phyloP scores from a whole-genome alignment of 2,113 vertebrate species.

The Serinus canaria region DNA sequence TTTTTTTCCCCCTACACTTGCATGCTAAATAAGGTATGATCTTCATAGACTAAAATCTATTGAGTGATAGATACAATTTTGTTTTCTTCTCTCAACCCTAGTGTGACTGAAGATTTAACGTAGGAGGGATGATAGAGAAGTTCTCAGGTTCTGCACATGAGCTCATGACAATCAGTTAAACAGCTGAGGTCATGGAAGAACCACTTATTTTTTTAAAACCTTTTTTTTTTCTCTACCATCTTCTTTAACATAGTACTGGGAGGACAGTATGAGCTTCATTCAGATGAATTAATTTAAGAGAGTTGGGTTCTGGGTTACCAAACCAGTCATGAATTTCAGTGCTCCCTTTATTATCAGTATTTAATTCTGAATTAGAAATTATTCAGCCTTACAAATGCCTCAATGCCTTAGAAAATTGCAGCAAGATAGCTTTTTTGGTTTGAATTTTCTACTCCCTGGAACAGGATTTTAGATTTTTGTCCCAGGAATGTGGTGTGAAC shows the following conservation, averaged over 20 bases:
- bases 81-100: background rate
- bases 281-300: background rate
- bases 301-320: background rate
- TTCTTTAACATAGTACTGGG: background rate
- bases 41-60: background rate
- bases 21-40: background rate
- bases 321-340: background rate
- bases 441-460: background rate
- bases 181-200: background rate
- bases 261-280: background rate
- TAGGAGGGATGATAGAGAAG: background rate
- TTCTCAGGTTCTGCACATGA: background rate
- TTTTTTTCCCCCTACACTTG: background rate
- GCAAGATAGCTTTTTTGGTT: background rate
- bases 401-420: background rate
- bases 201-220: background rate
- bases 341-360: background rate
- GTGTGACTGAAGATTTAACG: background rate
- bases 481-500: background rate
- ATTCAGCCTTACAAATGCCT: background rate
- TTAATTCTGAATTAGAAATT: background rate
- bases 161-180: background rate
- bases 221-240: background rate
- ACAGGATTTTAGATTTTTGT: background rate
- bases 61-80: background rate